phyloP scores from a whole-genome alignment of 2,888 invertebrate species.

The Cancer borealis region DNA sequence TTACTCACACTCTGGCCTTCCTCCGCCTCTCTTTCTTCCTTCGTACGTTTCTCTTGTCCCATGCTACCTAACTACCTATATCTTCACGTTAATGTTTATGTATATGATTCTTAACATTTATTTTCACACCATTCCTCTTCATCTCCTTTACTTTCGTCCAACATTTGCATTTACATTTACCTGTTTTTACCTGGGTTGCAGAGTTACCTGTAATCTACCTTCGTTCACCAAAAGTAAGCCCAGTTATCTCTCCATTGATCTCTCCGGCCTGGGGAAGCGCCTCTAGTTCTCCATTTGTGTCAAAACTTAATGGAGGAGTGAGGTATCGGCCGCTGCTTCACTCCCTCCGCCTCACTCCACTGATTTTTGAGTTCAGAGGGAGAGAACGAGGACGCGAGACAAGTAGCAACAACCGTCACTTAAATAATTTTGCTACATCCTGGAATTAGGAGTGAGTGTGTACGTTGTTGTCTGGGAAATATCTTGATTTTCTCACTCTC shows the following conservation, averaged over 20 bases:
- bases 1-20: neutral
- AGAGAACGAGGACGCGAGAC: neutral
- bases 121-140: neutral
- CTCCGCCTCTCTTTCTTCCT: neutral
- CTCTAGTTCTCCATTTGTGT: neutral
- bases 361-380: neutral
- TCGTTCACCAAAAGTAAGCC: neutral
- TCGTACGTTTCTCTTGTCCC: conserved; percentile 20
- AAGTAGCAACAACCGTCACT: conserved; percentile 3
- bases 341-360: neutral
- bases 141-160: neutral
- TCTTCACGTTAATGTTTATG: neutral
- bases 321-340: neutral
- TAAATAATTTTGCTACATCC: neutral
- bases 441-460: neutral
- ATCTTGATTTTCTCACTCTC: conserved; percentile 29
- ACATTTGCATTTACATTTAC: neutral
- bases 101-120: neutral
- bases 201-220: conserved; percentile 16
- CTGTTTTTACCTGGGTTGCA: neutral
- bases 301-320: neutral
- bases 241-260: neutral
- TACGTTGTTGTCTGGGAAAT: neutral
- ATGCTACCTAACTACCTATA: neutral
- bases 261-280: neutral